Base-by-base conservation (phyloP, 2,797 vertebrate species). In the Cryptoblepharus egeriae region DNA sequence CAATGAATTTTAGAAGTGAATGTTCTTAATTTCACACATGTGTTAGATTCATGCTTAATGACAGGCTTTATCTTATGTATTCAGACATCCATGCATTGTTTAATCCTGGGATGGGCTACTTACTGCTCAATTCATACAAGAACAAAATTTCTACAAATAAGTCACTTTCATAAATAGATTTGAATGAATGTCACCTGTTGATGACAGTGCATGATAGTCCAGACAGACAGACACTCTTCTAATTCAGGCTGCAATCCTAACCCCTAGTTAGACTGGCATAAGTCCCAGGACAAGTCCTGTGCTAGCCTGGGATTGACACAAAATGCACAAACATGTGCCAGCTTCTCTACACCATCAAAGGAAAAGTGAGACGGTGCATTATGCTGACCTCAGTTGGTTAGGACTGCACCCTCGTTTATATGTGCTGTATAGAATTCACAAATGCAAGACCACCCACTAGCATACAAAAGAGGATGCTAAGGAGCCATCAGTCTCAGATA, bases 21-120 rank as follows among this genome's bases (percentile, higher is more conserved):
- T 49, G 60, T 6, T 20, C 60, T 60, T 64, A 49, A 77, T 77
- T 77, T 77, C 63, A 77, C 74, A 63, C 60, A 76, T 63, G 39
- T 61, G n/a, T 77, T 60, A 64, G 39, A 20, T 32, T 77, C 39
- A 30, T 22, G 24, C 61, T 65, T 77, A 77, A 67, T 37, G 76
- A 8, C 52, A 32, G 9, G 22, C 30, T 68, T 67, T 77, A 67
- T 55, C 35, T 55, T 67, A 18, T 30, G 55, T 77, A 67, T 67
- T 37, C 16, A 9, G 24, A 24, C 55, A 77, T 26, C 12, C 22
- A 24, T 52, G 26, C 30, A 12, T 52, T 12, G 22, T 64, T 65
- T 65, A 6, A 52, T 52, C n/a, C 30, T 30, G 35, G 30, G n/a
- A 64, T 52, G 30, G 42, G 76, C 57, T 45, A 42, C 28, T 26